Percentiles rank a stretch among this genome's conserved stretches.
Conservation (phyloP, 64 coral and sea anemone species). For the Montipora foliosa region DNA sequence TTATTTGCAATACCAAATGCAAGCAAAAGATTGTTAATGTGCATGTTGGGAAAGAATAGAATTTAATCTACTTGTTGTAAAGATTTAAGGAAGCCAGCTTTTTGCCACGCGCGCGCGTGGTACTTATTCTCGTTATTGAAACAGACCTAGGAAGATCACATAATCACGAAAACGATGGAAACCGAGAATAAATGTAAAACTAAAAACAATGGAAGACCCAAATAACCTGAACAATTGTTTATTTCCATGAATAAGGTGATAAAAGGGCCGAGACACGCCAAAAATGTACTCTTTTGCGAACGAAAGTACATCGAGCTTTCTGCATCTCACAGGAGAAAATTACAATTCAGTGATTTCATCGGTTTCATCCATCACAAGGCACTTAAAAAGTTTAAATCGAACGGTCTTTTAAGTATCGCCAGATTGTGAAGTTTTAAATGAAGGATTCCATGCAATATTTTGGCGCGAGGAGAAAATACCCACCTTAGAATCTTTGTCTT, state of each 20-base stretch:
- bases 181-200: slow-evolving; percentile 12
- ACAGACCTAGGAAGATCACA: slow-evolving; percentile 7
- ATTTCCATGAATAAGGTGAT: too few relatives aligned
- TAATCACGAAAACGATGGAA: neutral
- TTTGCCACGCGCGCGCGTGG: neutral
- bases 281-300: neutral
- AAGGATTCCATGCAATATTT: neutral
- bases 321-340: too few relatives aligned
- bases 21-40: too few relatives aligned
- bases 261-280: too few relatives aligned
- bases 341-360: too few relatives aligned
- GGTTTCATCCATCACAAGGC: neutral
- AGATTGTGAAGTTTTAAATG: neutral
- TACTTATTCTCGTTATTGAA: neutral
- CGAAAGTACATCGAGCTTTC: neutral
- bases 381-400: neutral
- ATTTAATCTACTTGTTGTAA: neutral
- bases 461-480: slow-evolving; percentile 21
- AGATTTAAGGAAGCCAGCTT: neutral
- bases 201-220: neutral
- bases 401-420: neutral
- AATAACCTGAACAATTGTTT: too few relatives aligned
- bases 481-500: slow-evolving; percentile 89
- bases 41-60: too few relatives aligned
- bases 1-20: neutral